Evolutionary conservation across 2,888 invertebrate species (phyloP), one percentile per base, ranked within the genome.

Genomic region (Diarsia rubi): DNA sequence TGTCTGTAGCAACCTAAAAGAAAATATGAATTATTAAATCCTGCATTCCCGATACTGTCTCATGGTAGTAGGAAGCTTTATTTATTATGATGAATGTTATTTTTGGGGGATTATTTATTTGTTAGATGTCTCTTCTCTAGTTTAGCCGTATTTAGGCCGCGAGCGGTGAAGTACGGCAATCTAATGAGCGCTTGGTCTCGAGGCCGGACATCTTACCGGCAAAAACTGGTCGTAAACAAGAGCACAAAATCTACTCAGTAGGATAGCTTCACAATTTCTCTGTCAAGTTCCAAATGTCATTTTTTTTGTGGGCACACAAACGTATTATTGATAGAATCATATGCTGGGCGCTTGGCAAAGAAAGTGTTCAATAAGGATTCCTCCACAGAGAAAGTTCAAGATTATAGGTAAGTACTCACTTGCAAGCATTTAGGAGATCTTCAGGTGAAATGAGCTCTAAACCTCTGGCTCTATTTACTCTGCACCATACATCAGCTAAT

Each of bases 371-470:
- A 19, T 31, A 19, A 31, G 19, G 1, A 37, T 27, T n/a, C 3
- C 9, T 16, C 9, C 6, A 67, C 37, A 14, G 37, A 31, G 3
- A 57, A 27, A 27, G 5, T 27, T 31, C 4, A 16, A 49, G 14
- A 5, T 37, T 49, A 86, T 11, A 27, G 27, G 27, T 31, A 27
- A 19, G 57, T 59, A 95, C 94, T 84, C 96, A 97, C 93, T 97
- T 97, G 96, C 99, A 99, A 27, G 99, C 99, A 95, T 98, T 98
- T 62, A 99, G 95, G 85, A 99, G 97, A 97, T 99, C 99, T 94
- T 99, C 99, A 0, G 99, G 99, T 0, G 99, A 99, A 70, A 99
- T 95, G 0, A 99, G 97, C 95, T 99, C 99, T 85, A 99, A 97
- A 5, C 99, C 99, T 91, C 99, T 97, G 0, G 99, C 99, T 92